A percentile compares a stretch with the other conserved stretches of the same genome.
phyloP scores from a whole-genome alignment of 2,113 vertebrate species.

The Andinoacara biseriatus region DNA sequence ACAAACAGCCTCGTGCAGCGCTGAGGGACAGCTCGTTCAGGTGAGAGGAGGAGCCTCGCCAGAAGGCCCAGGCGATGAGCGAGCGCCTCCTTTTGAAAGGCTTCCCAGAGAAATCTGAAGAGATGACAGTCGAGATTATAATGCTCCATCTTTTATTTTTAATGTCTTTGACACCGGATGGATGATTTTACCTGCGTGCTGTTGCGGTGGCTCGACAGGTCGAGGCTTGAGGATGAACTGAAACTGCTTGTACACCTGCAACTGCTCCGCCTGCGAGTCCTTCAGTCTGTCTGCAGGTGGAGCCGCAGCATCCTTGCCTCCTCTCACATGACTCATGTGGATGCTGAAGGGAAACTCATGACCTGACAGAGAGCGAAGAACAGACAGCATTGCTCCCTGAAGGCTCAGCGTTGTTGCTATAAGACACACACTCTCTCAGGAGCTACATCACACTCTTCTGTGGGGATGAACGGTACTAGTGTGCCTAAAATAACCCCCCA shows the following conservation, averaged over 20 bases:
- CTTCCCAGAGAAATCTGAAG: constrained; percentile 85
- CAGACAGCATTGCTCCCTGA: neutral
- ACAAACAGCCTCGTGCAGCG: constrained; percentile 82
- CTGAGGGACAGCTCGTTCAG: constrained; percentile 83
- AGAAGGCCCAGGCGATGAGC: constrained; percentile 94
- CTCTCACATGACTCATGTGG: constrained; percentile 90
- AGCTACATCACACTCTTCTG: neutral
- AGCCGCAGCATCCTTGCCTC: neutral
- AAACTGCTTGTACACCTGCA: constrained; percentile 84
- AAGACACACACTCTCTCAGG: neutral
- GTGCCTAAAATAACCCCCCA: neutral
- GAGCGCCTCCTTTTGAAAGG: constrained; percentile 88
- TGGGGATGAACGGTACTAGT: constrained; percentile 26
- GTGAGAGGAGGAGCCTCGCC: constrained; percentile 87
- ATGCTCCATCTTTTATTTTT: neutral
- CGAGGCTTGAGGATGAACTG: constrained; percentile 87
- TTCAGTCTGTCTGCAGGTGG: constrained; percentile 40
- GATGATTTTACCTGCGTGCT: constrained; percentile 46
- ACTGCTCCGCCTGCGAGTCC: constrained; percentile 51
- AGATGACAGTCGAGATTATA: neutral
- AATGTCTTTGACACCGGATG: neutral
- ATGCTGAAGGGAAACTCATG: constrained; percentile 96
- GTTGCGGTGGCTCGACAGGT: constrained; percentile 10
- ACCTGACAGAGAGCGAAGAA: constrained; percentile 76
- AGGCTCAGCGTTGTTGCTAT: neutral